Conservation (phyloP, 2,113 vertebrate species). For the Numida meleagris region DNA sequence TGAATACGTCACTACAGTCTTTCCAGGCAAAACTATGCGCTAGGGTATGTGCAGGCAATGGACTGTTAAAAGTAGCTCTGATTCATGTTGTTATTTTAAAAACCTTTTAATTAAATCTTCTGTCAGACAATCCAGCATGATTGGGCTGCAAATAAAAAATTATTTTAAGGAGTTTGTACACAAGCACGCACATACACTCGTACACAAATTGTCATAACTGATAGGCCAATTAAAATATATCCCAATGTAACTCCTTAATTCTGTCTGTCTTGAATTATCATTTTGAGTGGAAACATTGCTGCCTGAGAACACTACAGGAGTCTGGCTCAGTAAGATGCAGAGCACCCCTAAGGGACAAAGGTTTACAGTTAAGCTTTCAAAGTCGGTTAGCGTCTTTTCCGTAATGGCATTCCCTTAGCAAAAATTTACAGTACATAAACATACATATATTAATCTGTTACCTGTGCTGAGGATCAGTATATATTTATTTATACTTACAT, state of each 20-base stretch:
- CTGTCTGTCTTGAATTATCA: not conserved
- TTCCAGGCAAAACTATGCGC: not conserved
- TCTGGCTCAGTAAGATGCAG: not conserved
- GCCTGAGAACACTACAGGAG: not conserved
- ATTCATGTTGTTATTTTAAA: slow-evolving; percentile 1
- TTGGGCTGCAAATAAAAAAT: not conserved
- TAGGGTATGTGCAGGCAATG: not conserved
- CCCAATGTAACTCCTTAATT: not conserved
- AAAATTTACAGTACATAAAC: not conserved
- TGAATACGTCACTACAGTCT: not conserved
- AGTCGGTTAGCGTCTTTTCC: slow-evolving; percentile 22
- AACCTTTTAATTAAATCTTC: not conserved
- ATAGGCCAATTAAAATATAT: not conserved
- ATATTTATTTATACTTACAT: not conserved
- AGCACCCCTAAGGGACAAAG: not conserved
- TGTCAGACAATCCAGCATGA: not conserved
- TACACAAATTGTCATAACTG: not conserved
- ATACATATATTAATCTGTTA: not conserved
- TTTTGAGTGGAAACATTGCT: not conserved
- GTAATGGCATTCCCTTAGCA: slow-evolving; percentile 10
- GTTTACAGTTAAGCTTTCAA: slow-evolving; percentile 35
- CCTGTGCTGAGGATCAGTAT: not conserved
- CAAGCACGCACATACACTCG: not conserved
- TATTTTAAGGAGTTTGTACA: not conserved
- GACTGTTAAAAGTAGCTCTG: slow-evolving; percentile 5